phyloP scores from a whole-genome alignment of 2,113 vertebrate genomes.

The Coturnix japonica region DNA sequence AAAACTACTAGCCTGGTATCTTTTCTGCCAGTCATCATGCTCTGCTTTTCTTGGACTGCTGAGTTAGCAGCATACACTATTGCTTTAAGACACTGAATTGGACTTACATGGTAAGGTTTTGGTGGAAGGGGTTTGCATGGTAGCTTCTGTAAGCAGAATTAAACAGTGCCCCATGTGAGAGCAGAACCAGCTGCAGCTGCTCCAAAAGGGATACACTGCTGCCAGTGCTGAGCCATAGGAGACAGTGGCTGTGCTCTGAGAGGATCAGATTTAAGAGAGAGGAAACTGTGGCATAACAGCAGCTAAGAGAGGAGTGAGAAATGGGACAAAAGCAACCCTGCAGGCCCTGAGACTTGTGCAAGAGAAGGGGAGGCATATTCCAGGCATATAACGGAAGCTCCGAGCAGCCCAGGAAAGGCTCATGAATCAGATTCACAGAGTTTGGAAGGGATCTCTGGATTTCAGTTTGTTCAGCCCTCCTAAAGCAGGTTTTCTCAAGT shows the following conservation, averaged over 20 bases:
- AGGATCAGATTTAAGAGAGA: background rate
- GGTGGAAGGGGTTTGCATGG: background rate
- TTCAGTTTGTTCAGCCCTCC: too few species aligned
- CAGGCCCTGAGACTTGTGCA: background rate
- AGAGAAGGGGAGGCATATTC: background rate
- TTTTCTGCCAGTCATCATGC: background rate
- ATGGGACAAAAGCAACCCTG: background rate
- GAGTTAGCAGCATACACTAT: background rate
- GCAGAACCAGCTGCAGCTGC: background rate
- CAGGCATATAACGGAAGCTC: background rate
- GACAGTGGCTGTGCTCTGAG: background rate
- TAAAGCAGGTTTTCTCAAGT: too few species aligned
- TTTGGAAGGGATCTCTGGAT: too few species aligned
- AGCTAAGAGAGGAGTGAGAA: background rate
- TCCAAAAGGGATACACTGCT: background rate
- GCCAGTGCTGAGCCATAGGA: background rate
- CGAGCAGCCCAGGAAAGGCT: background rate
- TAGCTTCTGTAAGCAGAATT: background rate
- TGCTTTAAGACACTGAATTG: background rate
- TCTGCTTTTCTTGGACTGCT: background rate
- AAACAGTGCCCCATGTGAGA: background rate
- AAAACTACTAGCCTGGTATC: background rate
- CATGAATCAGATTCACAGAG: too few species aligned
- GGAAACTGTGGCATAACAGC: background rate
- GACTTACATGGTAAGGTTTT: background rate